Conservation (phyloP, 2,797 vertebrate genomes). For the Falco novaeseelandiae region DNA sequence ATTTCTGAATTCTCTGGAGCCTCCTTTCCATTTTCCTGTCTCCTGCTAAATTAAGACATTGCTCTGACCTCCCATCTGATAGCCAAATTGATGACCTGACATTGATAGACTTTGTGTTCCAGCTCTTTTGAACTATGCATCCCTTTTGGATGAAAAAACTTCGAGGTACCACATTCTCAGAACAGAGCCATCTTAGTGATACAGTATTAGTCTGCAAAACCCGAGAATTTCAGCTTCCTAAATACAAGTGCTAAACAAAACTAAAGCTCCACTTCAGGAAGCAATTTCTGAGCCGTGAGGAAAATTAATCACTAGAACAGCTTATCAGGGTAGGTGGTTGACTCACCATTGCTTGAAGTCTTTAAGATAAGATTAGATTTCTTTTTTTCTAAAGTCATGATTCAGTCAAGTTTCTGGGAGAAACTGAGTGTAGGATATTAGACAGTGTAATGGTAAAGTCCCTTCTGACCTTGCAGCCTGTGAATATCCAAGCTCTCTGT, state of each 20-base stretch:
- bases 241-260: constrained; percentile 43
- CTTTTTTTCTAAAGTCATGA: not conserved
- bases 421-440: constrained; percentile 2
- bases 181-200: not conserved
- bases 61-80: not conserved
- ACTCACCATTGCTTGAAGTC: constrained; percentile 62
- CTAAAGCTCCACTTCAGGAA: constrained; percentile 60
- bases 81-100: not conserved
- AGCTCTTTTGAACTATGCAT: not conserved
- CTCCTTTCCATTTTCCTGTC: not conserved
- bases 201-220: constrained; percentile 11
- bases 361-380: constrained; percentile 59
- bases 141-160: not conserved
- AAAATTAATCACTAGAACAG: constrained; percentile 66
- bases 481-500: not conserved
- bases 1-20: not conserved
- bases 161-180: not conserved
- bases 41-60: not conserved
- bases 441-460: not conserved
- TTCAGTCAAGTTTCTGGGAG: constrained; percentile 44
- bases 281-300: constrained; percentile 53
- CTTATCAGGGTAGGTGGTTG: constrained; percentile 68
- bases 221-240: not conserved
- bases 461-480: constrained; percentile 16
- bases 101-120: not conserved